Percentiles rank a stretch among this genome's conserved stretches.
Evolutionary conservation across 2,797 vertebrate species (phyloP).

Genomic region (Galaxias olidus): DNA sequence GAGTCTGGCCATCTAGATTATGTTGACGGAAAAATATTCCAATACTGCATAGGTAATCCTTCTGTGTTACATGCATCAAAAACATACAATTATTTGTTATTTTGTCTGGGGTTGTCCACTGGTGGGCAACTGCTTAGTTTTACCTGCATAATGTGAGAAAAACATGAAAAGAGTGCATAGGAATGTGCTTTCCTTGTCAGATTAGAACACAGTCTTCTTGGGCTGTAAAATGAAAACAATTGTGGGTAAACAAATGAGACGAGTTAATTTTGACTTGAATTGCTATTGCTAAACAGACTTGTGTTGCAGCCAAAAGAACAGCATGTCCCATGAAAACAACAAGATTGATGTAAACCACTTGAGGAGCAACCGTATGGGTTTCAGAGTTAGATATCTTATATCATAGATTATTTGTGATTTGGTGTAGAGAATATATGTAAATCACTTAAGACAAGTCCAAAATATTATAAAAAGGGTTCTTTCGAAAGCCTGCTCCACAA

Average conservation of each 20-base stretch:
- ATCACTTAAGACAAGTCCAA: too few species aligned
- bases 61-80: slow-evolving; percentile 42
- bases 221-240: slow-evolving; percentile 59
- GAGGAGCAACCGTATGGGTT: background rate
- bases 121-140: slow-evolving; percentile 42
- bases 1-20: too few species aligned
- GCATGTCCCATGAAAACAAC: slow-evolving; percentile 44
- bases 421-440: too few species aligned
- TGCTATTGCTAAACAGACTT: slow-evolving; percentile 55
- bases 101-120: slow-evolving; percentile 49
- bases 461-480: too few species aligned
- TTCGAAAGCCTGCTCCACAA: too few species aligned
- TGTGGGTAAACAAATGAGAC: slow-evolving; percentile 45
- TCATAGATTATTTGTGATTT: too few species aligned
- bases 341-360: slow-evolving; percentile 42
- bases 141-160: slow-evolving; percentile 64
- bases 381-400: too few species aligned
- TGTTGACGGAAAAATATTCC: too few species aligned
- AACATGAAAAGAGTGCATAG: slow-evolving; percentile 58
- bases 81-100: slow-evolving; percentile 24
- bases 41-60: slow-evolving; percentile 38
- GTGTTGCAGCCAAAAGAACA: slow-evolving; percentile 50
- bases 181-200: slow-evolving; percentile 70
- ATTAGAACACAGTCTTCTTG: slow-evolving; percentile 60
- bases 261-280: slow-evolving; percentile 49